A percentile compares a stretch with the other conserved stretches of the same genome.
These are phyloP conservation scores for Acrossocheilus wenchowensis DNA, from an alignment of 2,797 vertebrate species.

Conservation along the genomic window DNA sequence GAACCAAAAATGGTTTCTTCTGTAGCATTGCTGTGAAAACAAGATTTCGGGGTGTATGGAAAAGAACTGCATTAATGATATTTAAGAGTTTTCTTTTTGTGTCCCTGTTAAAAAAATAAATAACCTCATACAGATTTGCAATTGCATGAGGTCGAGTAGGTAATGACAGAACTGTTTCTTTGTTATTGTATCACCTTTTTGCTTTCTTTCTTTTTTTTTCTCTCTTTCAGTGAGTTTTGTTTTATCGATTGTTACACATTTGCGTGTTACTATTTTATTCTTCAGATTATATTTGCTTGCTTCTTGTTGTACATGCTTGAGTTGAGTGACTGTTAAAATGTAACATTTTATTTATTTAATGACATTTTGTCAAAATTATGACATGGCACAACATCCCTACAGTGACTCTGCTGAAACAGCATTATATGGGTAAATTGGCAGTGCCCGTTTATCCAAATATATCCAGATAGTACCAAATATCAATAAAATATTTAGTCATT, in stretches of 20 bases:
- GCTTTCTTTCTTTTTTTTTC: neutral
- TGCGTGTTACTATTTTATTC: slow-evolving; percentile 56
- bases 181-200: slow-evolving; percentile 60
- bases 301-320: slow-evolving; percentile 72
- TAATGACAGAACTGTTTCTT: slow-evolving; percentile 1
- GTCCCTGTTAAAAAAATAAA: neutral
- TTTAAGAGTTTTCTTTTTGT: neutral
- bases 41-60: neutral
- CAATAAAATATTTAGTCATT: slow-evolving; percentile 2
- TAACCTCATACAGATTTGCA: neutral
- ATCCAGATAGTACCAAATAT: neutral
- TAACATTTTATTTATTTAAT: slow-evolving; percentile 45
- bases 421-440: slow-evolving; percentile 31
- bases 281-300: slow-evolving; percentile 73
- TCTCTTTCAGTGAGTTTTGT: slow-evolving; percentile 55
- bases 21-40: neutral
- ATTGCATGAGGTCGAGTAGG: neutral
- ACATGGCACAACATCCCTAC: slow-evolving; percentile 66
- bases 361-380: slow-evolving; percentile 63
- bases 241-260: slow-evolving; percentile 68
- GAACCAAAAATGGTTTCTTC: neutral
- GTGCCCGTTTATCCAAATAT: slow-evolving; percentile 19
- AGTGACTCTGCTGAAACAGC: slow-evolving; percentile 33
- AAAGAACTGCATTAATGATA: neutral
- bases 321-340: slow-evolving; percentile 69